Base-by-base conservation (phyloP, 1,140 invertebrate genomes). In the Gonioctena quinquepunctata region DNA sequence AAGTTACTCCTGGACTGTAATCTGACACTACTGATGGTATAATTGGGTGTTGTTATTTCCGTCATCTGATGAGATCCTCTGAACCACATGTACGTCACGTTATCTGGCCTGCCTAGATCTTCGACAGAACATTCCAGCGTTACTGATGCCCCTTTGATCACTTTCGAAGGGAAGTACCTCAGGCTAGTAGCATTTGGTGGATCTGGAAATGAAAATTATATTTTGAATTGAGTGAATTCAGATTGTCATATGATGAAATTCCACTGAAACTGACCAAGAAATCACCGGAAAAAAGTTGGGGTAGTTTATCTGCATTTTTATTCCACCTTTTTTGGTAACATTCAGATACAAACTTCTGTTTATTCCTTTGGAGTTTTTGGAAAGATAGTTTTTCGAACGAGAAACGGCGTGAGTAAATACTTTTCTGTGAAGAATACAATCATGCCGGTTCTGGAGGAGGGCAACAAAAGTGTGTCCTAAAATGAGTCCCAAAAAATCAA, bases 1-100 rank as follows among this genome's bases (percentile, higher is more conserved):
- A 95, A 96, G 85, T 95, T 95, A 72, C 92, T 91, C 50, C 92
- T 87, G 25, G 92, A 93, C 79, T 94, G 91, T 27, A 96, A 84
- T 21, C 91, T 91, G 3, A 94, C 93, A 0, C 92, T 90, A 56
- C 92, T 89, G 59, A 96, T 92, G 26, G 89, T 91, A 87, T 91
- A 92, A 69, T 91, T 89, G 52, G 89, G 86, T 7, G 90, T 88
- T 27, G 90, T 90, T 54, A 93, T 88, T 72, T 94, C 91, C 49
- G 88, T 86, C 13, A 95, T 86, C 1, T 89, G 85, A 56, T 92
- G 88, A 5, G 88, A 87, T 28, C 93, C 93, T 50, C 93, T 88
- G 75, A 90, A 87, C 94, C 94, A 96, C 56, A 90, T 89, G 84
- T 89, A 94, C 73, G 86, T 86, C 5, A 87, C 89, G 19, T 91